phyloP scores from a whole-genome alignment of 2,797 vertebrate species.

The Nyctibius grandis region DNA sequence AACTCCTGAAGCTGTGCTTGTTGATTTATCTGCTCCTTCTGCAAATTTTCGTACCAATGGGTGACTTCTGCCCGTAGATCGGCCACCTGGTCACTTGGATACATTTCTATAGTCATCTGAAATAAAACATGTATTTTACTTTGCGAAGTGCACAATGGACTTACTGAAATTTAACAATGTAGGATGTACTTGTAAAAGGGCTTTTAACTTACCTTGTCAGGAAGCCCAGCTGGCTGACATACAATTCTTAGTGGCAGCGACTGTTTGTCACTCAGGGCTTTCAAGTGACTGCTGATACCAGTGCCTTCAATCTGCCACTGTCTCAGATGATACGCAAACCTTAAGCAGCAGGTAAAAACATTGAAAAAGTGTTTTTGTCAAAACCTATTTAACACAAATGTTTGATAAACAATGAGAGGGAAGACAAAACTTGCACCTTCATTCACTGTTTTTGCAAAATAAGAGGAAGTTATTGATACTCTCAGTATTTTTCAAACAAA shows the following conservation, averaged over 20 bases:
- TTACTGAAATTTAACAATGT: neutral
- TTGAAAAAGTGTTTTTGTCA: neutral
- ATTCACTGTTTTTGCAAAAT: neutral
- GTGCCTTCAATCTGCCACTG: conserved; percentile 99
- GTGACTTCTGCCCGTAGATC: conserved; percentile 97
- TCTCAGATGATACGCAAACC: conserved; percentile 96
- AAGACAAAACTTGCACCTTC: neutral
- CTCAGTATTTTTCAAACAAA: neutral
- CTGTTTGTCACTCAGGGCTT: conserved; percentile 97
- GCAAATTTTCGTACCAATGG: conserved; percentile 98
- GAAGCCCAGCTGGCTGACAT: conserved; percentile 95
- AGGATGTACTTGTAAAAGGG: neutral
- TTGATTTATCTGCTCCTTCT: conserved; percentile 98
- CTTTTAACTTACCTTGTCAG: conserved; percentile 86
- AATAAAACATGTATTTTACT: conserved; percentile 44
- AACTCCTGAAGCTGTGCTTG: conserved; percentile 99
- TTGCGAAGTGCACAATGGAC: neutral
- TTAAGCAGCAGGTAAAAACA: conserved; percentile 62
- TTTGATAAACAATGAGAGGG: neutral
- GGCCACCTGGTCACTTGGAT: conserved; percentile 97
- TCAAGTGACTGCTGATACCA: conserved; percentile 97
- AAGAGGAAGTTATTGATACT: neutral
- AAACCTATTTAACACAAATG: neutral
- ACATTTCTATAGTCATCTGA: conserved; percentile 99
- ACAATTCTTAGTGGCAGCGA: conserved; percentile 94